phyloP scores from a whole-genome alignment of 2,888 invertebrate genomes.

The Patella pellucida region DNA sequence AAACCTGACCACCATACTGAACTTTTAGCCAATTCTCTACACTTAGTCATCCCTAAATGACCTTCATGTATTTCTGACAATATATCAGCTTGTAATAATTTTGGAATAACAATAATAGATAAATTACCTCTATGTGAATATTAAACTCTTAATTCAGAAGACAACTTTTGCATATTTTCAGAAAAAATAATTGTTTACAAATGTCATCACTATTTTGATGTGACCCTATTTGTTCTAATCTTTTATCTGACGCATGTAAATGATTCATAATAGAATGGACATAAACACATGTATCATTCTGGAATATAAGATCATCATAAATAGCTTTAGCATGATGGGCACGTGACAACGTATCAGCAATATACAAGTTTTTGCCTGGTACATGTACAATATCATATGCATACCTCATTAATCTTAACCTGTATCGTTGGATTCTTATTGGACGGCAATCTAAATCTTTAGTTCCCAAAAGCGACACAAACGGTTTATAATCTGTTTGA shows the following conservation, averaged over 20 bases:
- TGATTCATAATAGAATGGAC: not conserved
- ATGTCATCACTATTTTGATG: not conserved
- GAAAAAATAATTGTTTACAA: not conserved
- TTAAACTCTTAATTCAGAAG: not conserved
- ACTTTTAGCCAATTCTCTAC: not conserved
- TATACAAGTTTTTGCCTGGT: not conserved
- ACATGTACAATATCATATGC: not conserved
- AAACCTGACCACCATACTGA: not conserved
- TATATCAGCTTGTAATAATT: not conserved
- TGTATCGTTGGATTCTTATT: not conserved
- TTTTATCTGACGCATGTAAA: not conserved
- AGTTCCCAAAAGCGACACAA: not conserved
- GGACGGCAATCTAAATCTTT: constrained; percentile 5
- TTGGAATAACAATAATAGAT: not conserved
- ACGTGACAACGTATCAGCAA: constrained; percentile 10
- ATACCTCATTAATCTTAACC: not conserved
- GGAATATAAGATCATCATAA: not conserved
- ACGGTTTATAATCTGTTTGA: not conserved
- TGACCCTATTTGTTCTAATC: not conserved
- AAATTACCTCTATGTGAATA: not conserved
- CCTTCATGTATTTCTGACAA: not conserved
- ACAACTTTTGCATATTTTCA: not conserved
- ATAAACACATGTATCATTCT: not conserved
- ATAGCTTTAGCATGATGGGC: not conserved
- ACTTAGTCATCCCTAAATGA: not conserved